Percentiles rank a stretch among this genome's conserved stretches.
Conservation (phyloP, 2,888 invertebrate species). For the Listrodromus nycthemerus region DNA sequence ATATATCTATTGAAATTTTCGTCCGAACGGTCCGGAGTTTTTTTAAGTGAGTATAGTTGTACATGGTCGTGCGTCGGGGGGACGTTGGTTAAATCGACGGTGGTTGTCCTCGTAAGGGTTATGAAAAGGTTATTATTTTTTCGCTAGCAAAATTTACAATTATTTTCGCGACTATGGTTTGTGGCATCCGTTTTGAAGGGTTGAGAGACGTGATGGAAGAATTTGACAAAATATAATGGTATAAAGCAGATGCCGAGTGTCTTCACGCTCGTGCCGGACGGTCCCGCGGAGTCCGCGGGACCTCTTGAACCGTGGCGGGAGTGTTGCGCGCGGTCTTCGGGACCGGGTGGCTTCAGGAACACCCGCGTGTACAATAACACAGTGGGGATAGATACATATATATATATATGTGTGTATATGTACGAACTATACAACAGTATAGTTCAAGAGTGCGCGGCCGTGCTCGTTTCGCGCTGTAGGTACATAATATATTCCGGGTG, state of each 20-base stretch:
- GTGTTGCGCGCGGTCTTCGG: conserved; percentile 39
- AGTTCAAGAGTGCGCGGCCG: conserved; percentile 42
- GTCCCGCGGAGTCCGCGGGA: conserved; percentile 52
- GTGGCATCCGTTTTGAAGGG: neutral
- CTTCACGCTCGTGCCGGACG: conserved; percentile 58
- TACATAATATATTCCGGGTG: conserved; percentile 80
- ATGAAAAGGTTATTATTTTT: neutral
- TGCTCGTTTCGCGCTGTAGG: conserved; percentile 56
- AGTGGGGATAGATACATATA: conserved; percentile 59
- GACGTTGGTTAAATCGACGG: neutral
- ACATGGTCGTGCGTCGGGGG: neutral
- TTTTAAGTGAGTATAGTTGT: neutral
- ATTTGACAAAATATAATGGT: neutral
- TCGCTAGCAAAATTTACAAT: neutral
- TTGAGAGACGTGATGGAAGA: neutral
- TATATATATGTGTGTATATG: neutral
- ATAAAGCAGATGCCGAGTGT: conserved; percentile 9
- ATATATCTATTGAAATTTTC: neutral
- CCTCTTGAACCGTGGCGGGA: conserved; percentile 61
- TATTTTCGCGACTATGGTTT: neutral
- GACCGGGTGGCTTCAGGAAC: conserved; percentile 56
- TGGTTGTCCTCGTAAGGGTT: neutral
- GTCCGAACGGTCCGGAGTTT: neutral
- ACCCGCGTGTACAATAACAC: conserved; percentile 76
- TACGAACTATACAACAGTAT: conserved; percentile 19